Base-by-base conservation (phyloP, 2,888 invertebrate genomes). In the Caenorhabditis drosophilae region DNA sequence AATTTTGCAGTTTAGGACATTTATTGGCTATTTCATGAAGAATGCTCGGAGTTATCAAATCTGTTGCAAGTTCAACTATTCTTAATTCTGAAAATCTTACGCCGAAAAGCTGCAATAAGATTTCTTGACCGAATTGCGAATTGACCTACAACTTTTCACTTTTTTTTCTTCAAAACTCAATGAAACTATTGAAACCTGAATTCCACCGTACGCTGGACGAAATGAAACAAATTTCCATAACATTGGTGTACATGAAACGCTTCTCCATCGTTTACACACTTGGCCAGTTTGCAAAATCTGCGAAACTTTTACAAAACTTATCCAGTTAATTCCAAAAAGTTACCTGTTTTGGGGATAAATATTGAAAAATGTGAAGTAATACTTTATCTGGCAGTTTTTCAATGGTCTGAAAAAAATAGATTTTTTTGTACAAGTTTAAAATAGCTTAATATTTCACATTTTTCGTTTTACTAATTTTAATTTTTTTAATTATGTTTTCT, bases 151-250 rank as follows among this genome's bases (percentile, higher is more conserved):
- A n/a, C n/a, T n/a, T n/a, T n/a, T n/a, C n/a, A n/a, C n/a, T n/a
- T n/a, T n/a, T n/a, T n/a, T n/a, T n/a, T n/a, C n/a, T n/a, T n/a
- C n/a, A n/a, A n/a, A n/a, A n/a, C n/a, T n/a, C n/a, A n/a, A n/a
- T n/a, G n/a, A n/a, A n/a, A n/a, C n/a, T n/a, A n/a, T n/a, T n/a
- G n/a, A n/a, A 40, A 95, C 92, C 84, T 93, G 92, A 40, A 95
- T 87, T 25, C 97, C 97, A 18, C 95, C 96, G 78, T 94, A 91
- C 86, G 96, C 97, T 9, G 97, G 96, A 35, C 98, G 88, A 42
- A 99, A 87, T 2, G 96, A 97, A 31, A 99, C 96, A 83, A 91
- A 90, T 75, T 91, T 91, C 98, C 98, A 99, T 1, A 99, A 88
- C 23, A 89, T 88, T 9, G 94, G 93, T 85, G 96, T 93, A 87